Conservation (phyloP, 1,140 invertebrate species). For the Artemia franciscana region DNA sequence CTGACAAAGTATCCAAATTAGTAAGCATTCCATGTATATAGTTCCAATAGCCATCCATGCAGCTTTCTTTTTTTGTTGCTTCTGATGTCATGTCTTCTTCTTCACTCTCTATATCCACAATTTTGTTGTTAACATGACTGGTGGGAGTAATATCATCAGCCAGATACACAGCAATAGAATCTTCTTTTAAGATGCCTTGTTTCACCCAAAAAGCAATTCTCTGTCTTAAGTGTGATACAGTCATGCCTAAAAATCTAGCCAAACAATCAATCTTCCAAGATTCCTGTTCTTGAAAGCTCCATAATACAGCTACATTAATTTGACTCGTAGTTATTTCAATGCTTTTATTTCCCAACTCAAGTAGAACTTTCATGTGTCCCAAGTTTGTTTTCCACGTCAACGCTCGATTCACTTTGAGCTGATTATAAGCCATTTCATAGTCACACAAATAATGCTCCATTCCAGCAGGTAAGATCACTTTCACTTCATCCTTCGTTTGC, state of each 20-base stretch:
- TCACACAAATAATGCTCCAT: slow-evolving; percentile 56
- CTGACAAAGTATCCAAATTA: slow-evolving; percentile 71
- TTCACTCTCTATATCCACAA: slow-evolving; percentile 70
- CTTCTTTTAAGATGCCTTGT: slow-evolving; percentile 51
- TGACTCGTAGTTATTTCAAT: slow-evolving; percentile 68
- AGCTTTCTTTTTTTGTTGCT: slow-evolving; percentile 69
- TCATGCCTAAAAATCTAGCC: slow-evolving; percentile 54
- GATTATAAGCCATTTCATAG: slow-evolving; percentile 78
- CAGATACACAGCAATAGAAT: slow-evolving; percentile 41
- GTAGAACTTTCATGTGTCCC: slow-evolving; percentile 69
- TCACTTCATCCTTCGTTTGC: slow-evolving; percentile 73
- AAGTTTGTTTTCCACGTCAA: slow-evolving; percentile 81
- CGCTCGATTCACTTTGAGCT: slow-evolving; percentile 69
- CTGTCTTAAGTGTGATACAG: slow-evolving; percentile 49
- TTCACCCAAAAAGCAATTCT: slow-evolving; percentile 81
- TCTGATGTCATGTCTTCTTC: slow-evolving; percentile 76
- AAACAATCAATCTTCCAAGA: slow-evolving; percentile 65
- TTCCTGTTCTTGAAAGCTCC: slow-evolving; percentile 64
- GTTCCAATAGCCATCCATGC: slow-evolving; percentile 85
- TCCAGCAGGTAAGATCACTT: slow-evolving; percentile 48
- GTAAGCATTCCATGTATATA: slow-evolving; percentile 92
- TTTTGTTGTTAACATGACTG: slow-evolving; percentile 25
- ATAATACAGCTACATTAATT: slow-evolving; percentile 77
- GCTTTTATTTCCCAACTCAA: slow-evolving; percentile 55
- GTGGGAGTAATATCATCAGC: slow-evolving; percentile 16